Conservation (phyloP, 2,888 invertebrate genomes). For the Drosophila mimica region DNA sequence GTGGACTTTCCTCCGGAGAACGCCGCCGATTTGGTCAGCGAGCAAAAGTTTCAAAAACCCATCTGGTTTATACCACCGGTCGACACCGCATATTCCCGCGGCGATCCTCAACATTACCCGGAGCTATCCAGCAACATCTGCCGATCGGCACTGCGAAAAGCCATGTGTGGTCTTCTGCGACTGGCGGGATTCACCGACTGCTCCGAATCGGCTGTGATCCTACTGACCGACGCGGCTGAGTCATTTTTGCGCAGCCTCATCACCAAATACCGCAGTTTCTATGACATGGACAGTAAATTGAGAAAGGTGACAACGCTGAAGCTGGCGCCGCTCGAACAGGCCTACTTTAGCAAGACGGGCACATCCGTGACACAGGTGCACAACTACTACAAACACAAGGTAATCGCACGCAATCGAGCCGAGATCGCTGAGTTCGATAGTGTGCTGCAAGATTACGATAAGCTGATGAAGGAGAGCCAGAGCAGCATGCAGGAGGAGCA, state of each 20-base stretch:
- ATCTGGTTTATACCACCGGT: constrained; percentile 84
- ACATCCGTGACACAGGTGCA: constrained; percentile 82
- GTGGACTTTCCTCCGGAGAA: constrained; percentile 84
- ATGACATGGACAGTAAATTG: constrained; percentile 56
- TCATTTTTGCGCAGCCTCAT: constrained; percentile 82
- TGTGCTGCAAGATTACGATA: constrained; percentile 83
- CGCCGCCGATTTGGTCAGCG: constrained; percentile 80
- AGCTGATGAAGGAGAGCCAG: constrained; percentile 84
- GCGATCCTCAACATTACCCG: constrained; percentile 74
- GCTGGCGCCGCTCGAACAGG: constrained; percentile 78
- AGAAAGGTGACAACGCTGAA: constrained; percentile 65
- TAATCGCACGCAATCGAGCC: constrained; percentile 81
- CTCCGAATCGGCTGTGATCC: constrained; percentile 79
- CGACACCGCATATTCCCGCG: constrained; percentile 81
- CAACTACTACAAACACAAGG: constrained; percentile 84
- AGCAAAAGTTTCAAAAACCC: constrained; percentile 83
- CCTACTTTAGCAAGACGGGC: constrained; percentile 80
- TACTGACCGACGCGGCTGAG: constrained; percentile 83
- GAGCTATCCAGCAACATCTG: constrained; percentile 75
- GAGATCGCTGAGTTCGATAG: constrained; percentile 83
- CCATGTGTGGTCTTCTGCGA: constrained; percentile 83
- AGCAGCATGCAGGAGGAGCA: constrained; percentile 82
- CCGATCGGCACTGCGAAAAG: constrained; percentile 79
- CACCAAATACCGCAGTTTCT: constrained; percentile 58
- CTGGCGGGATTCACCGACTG: constrained; percentile 84